Percentiles rank a stretch among this genome's conserved stretches.
These are phyloP conservation scores for Danio tinwini DNA, from an alignment of 2,797 vertebrate species.

Conservation along the genomic window DNA sequence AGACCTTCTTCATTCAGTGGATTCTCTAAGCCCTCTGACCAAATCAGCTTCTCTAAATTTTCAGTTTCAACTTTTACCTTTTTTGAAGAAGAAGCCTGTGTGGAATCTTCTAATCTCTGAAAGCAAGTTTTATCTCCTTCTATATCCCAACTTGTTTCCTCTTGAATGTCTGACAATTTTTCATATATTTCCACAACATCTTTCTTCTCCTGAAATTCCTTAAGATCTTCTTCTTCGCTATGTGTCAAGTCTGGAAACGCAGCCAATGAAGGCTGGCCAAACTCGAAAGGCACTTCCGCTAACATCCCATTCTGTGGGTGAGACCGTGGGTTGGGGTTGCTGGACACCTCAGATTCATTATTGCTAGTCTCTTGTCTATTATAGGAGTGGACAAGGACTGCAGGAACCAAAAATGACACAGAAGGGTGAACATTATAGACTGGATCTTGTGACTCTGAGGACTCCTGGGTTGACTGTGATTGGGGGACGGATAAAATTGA, in stretches of 20 bases:
- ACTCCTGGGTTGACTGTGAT: slow-evolving; percentile 58
- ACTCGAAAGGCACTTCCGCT: slow-evolving; percentile 47
- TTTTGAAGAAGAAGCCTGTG: neutral
- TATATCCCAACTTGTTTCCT: slow-evolving; percentile 13
- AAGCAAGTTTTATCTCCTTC: slow-evolving; percentile 5
- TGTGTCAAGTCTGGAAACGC: slow-evolving; percentile 20
- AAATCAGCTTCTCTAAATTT: slow-evolving; percentile 3
- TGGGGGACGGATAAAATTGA: slow-evolving; percentile 58
- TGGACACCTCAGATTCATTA: slow-evolving; percentile 28
- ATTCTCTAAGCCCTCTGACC: neutral
- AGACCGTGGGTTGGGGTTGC: slow-evolving; percentile 9
- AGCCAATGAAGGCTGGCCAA: neutral
- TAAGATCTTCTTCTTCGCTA: slow-evolving; percentile 10
- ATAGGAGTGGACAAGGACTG: neutral
- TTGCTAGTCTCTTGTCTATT: neutral
- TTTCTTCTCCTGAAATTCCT: slow-evolving; percentile 3
- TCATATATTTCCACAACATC: slow-evolving; percentile 3
- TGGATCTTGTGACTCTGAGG: neutral
- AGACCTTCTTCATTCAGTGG: neutral
- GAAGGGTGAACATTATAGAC: slow-evolving; percentile 18
- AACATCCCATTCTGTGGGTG: slow-evolving; percentile 19
- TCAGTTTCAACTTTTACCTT: slow-evolving; percentile 14
- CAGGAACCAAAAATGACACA: slow-evolving; percentile 6
- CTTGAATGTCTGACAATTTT: neutral
- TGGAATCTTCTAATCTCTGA: slow-evolving; percentile 19